Conservation (phyloP, 2,797 vertebrate genomes). For the Coranthus polyacanthus region DNA sequence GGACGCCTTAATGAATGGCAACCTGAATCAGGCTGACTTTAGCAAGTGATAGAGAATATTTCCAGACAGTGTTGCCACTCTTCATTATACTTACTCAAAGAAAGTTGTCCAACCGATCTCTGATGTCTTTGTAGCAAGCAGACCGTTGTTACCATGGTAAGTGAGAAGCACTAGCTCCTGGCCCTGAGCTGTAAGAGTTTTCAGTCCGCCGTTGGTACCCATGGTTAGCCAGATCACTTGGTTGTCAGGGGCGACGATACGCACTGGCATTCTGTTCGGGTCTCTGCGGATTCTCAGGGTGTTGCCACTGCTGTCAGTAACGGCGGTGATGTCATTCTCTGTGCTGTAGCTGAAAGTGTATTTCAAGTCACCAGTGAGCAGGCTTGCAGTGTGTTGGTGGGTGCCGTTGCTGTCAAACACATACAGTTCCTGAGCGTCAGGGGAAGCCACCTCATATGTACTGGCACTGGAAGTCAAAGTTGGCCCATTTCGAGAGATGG, state of each 20-base stretch:
- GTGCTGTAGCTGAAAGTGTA: constrained; percentile 98
- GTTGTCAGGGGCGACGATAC: constrained; percentile 96
- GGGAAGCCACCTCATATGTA: constrained; percentile 90
- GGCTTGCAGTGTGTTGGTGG: constrained; percentile 94
- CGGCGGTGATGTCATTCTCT: constrained; percentile 93
- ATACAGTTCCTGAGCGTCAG: constrained; percentile 95
- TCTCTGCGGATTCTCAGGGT: constrained; percentile 94
- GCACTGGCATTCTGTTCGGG: constrained; percentile 93
- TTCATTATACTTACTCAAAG: constrained; percentile 92
- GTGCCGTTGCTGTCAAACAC: constrained; percentile 96
- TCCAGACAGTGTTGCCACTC: constrained; percentile 12
- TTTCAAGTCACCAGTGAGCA: constrained; percentile 94
- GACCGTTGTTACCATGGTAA: constrained; percentile 96
- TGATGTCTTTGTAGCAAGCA: constrained; percentile 96
- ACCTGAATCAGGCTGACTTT: constrained; percentile 16
- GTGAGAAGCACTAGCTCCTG: constrained; percentile 95
- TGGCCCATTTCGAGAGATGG: constrained; percentile 91
- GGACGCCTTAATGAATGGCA: constrained; percentile 18
- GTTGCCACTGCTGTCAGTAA: constrained; percentile 95
- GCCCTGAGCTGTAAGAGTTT: constrained; percentile 95
- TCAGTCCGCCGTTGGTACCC: constrained; percentile 93
- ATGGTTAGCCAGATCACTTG: constrained; percentile 98
- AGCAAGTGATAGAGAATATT: constrained; percentile 17
- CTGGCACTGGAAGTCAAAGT: constrained; percentile 81
- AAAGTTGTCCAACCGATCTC: constrained; percentile 99